Base-by-base conservation (phyloP, 2,888 invertebrate species). In the Mythimna impura region DNA sequence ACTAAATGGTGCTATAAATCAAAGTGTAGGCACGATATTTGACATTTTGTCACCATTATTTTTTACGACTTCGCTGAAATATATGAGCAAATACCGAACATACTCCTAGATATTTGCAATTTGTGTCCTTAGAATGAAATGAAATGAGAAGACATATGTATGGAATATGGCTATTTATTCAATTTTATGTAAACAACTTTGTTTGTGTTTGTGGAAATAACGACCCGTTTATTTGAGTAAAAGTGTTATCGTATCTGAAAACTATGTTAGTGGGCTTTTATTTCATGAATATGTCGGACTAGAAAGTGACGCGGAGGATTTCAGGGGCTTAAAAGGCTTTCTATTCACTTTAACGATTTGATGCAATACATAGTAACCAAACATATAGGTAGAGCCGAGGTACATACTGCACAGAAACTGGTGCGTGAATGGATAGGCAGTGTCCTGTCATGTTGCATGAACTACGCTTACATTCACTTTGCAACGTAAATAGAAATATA, bases 11-110 rank as follows among this genome's bases (percentile, higher is more conserved):
- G 52, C 62, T 60, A 80, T 82, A 82, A 82, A 82, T 82, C 80
- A 82, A 76, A 76, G 34, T 67, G 76, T 76, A 76, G 58, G 63
- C 61, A 81, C 73, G 69, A 76, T 80, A 82, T 82, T 82, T 82
- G 81, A 76, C 82, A 76, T 79, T 72, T 76, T 82, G 79, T 81
- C 80, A 73, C 69, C 70, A 76, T 80, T 80, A 80, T 66, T 80
- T 76, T 80, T 80, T 80, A 81, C 57, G 68, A 69, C 52, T 54
- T 47, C 57, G 66, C 34, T 66, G 60, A 36, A 57, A 72, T 69
- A 76, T 69, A 68, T 57, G 60, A 65, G 54, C 58, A 57, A 74
- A 66, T 70, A 70, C 58, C 61, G 36, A 66, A 70, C 40, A 61
- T 47, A 68, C 65, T 71, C n/a, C 63, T 54, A 79, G 54, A 36